phyloP scores from a whole-genome alignment of 2,113 vertebrate genomes.

The Suncus etruscus region DNA sequence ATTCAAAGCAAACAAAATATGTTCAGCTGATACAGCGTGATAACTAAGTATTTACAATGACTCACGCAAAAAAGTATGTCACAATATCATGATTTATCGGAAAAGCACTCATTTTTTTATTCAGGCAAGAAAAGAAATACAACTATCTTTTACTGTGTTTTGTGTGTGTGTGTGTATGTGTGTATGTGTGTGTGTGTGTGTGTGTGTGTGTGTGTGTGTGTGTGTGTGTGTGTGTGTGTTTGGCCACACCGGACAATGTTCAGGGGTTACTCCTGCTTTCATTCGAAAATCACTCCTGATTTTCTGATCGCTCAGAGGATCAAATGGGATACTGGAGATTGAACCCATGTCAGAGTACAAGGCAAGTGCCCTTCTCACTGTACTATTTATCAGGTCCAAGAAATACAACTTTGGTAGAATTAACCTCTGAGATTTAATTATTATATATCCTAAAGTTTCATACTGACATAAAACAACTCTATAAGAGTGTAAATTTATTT shows the following conservation, averaged over 20 bases:
- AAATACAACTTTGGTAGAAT: background rate
- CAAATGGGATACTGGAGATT: too few relatives aligned
- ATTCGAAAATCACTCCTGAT: too few relatives aligned
- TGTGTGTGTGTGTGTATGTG: too few relatives aligned
- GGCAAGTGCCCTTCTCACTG: too few relatives aligned
- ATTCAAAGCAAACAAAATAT: conserved; percentile 28
- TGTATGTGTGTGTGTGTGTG: too few relatives aligned
- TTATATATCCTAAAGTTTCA: background rate
- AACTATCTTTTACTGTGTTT: background rate
- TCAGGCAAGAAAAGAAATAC: conserved; percentile 43
- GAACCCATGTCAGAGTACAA: too few relatives aligned
- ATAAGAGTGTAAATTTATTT: conserved; percentile 37
- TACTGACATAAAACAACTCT: conserved; percentile 10
- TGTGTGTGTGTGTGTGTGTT: too few relatives aligned
- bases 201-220: too few relatives aligned
- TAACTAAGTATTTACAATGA: conserved; percentile 36
- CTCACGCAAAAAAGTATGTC: conserved; percentile 22
- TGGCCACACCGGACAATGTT: too few relatives aligned
- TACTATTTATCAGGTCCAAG: too few relatives aligned
- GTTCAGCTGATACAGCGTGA: background rate
- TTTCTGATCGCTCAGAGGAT: too few relatives aligned
- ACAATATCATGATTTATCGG: background rate
- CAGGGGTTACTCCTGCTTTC: too few relatives aligned
- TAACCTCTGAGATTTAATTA: conserved; percentile 15
- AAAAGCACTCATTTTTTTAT: conserved; percentile 23